phyloP scores from a whole-genome alignment of 2,888 invertebrate genomes.

The Cerceris ruficornis region DNA sequence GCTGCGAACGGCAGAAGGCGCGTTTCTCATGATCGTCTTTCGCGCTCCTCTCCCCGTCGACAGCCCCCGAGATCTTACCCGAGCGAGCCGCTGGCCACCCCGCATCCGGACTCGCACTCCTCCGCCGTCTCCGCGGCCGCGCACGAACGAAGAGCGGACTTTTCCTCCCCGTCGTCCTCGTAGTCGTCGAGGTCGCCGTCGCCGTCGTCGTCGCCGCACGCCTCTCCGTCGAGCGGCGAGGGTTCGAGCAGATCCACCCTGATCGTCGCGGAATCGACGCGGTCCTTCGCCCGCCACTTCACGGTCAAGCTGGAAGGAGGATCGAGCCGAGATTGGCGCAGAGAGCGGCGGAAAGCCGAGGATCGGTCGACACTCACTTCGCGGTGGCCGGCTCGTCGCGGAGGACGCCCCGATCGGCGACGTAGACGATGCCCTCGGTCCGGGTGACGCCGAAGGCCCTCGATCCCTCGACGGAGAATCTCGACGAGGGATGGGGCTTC shows the following conservation, averaged over 20 bases:
- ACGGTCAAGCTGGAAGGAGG: constrained; percentile 78
- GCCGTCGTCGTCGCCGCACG: constrained; percentile 68
- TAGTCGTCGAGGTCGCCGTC: too few relatives aligned
- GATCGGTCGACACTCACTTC: constrained; percentile 70
- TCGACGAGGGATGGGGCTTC: constrained; percentile 46
- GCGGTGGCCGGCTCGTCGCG: constrained; percentile 80
- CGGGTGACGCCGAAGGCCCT: constrained; percentile 83
- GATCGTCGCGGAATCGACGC: constrained; percentile 57
- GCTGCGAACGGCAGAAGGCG: constrained; percentile 38
- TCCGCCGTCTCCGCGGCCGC: constrained; percentile 82
- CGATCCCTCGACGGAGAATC: constrained; percentile 65
- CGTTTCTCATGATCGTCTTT: background rate
- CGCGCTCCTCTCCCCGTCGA: too few relatives aligned
- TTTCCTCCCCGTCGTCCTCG: too few relatives aligned
- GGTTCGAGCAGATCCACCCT: constrained; percentile 77
- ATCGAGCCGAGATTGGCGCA: too few relatives aligned
- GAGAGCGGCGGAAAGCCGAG: background rate
- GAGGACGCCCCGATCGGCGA: constrained; percentile 82
- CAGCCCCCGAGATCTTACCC: constrained; percentile 60
- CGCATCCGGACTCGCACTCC: constrained; percentile 83
- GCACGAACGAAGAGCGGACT: constrained; percentile 78
- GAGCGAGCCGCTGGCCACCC: constrained; percentile 82
- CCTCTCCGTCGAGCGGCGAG: constrained; percentile 69
- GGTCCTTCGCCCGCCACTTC: constrained; percentile 78
- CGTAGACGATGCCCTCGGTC: constrained; percentile 84